Conservation (phyloP, 2,888 invertebrate genomes). For the Melolontha melolontha region DNA sequence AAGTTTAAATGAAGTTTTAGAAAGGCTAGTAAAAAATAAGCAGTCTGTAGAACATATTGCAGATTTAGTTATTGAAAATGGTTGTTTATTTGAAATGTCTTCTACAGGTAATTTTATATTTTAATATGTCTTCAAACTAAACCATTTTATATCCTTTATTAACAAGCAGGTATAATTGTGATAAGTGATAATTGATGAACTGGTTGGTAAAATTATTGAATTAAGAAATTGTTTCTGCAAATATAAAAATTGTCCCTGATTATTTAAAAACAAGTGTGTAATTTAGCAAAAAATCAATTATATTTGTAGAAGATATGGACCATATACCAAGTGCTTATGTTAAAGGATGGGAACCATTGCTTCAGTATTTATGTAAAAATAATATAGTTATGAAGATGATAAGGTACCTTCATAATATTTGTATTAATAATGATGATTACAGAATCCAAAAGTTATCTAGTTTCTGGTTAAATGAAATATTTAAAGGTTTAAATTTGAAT, state of each 20-base stretch:
- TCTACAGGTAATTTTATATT: conserved; percentile 22
- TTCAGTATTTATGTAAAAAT: conserved; percentile 68
- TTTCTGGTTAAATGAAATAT: conserved; percentile 57
- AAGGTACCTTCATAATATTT: conserved; percentile 50
- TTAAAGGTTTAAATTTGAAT: conserved; percentile 42
- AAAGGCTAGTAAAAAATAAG: conserved; percentile 20
- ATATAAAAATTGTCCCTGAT: too few relatives aligned
- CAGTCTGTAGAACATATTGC: conserved; percentile 39
- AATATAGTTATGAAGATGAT: conserved; percentile 67
- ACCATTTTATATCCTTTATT: too few relatives aligned
- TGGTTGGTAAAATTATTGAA: too few relatives aligned
- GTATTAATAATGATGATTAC: conserved; percentile 43
- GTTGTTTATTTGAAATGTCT: conserved; percentile 39
- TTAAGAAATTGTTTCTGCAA: too few relatives aligned
- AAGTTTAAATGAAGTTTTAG: conserved; percentile 9
- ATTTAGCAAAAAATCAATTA: too few relatives aligned
- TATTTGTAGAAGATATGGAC: conserved; percentile 32
- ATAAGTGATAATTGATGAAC: too few relatives aligned
- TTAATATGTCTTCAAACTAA: background rate
- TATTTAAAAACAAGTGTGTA: too few relatives aligned
- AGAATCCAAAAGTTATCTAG: conserved; percentile 52
- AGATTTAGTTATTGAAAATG: conserved; percentile 47
- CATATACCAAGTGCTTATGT: conserved; percentile 57
- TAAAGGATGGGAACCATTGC: conserved; percentile 68
- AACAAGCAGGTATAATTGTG: too few relatives aligned